Evolutionary conservation across 2,888 invertebrate genomes (phyloP).

Genomic region (Monochamus alternatus): DNA sequence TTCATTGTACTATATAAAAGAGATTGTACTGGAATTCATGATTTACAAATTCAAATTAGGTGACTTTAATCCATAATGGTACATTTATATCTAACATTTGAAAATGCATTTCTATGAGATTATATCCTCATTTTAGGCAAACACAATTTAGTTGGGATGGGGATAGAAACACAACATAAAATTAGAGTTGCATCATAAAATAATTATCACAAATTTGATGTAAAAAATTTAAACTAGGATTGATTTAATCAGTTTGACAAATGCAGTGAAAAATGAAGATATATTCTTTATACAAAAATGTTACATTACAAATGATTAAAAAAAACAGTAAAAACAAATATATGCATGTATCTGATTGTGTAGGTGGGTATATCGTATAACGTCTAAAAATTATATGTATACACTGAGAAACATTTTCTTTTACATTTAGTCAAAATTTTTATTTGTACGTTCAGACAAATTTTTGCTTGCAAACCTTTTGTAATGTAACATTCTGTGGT

Average conservation of each 20-base stretch:
- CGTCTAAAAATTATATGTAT: too few species aligned
- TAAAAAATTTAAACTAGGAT: not conserved
- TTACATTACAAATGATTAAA: constrained; percentile 29
- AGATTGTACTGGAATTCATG: constrained; percentile 16
- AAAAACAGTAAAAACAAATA: not conserved
- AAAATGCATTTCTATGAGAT: constrained; percentile 38
- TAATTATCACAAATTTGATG: not conserved
- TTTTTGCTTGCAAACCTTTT: not conserved
- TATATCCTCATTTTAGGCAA: constrained; percentile 14
- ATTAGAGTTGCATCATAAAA: not conserved
- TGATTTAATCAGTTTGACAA: not conserved
- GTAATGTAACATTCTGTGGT: constrained; percentile 25
- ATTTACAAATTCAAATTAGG: constrained; percentile 1
- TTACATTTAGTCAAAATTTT: too few species aligned
- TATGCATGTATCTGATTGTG: not conserved
- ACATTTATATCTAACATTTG: constrained; percentile 52
- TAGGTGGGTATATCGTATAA: too few species aligned
- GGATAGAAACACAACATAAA: not conserved
- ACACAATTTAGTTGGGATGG: not conserved
- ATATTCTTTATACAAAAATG: constrained; percentile 28
- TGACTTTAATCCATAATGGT: constrained; percentile 49
- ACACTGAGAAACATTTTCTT: too few species aligned
- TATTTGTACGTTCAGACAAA: too few species aligned
- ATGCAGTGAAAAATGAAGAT: constrained; percentile 24
- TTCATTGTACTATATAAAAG: constrained; percentile 14